Base-by-base conservation (phyloP, 2,113 vertebrate genomes). In the Aegypius monachus region DNA sequence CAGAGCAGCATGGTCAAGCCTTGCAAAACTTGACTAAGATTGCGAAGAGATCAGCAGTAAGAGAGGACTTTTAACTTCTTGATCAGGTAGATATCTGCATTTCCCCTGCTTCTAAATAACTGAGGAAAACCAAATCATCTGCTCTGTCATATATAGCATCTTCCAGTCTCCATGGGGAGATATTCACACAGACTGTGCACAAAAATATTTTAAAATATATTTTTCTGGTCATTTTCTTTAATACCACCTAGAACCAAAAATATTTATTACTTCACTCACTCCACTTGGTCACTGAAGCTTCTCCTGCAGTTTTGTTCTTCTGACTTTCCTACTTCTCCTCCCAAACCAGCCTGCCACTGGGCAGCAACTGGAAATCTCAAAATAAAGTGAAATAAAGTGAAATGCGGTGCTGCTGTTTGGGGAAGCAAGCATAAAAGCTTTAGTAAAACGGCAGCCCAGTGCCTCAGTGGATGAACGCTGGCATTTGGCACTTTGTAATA, bases 401-500 rank as follows among this genome's bases (percentile, higher is more conserved):
- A 71, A 88, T 59, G 78, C 6, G 3, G 55, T 20, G 53, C 80
- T 86, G 88, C 36, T 68, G 3, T 19, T 79, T 1, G 25, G 62
- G 78, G 55, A 56, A 74, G 48, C 29, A 38, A 74, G 47, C 31
- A 48, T 74, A 90, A 95, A 95, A 77, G 58, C 84, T 74, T 89
- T 68, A 25, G 71, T 56, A 23, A 61, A 17, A 20, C 42, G 2
- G 81, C 86, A 86, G 62, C 61, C 61, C 25, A 2, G 43, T 58
- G 74, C 81, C 79, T 81, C 85, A 4, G 55, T 3, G 10, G 72
- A 53, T 58, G 72, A 96, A 50, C 47, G 0, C n/a, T 18, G 81
- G 63, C 52, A 13, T 86, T 94, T 92, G 88, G 66, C 65, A 95
- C 96, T 88, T 81, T 38, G 61, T 45, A 91, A 93, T 47, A 73